Percentiles rank a stretch among this genome's conserved stretches.
phyloP scores from a whole-genome alignment of 2,797 vertebrate species.

The Coregonus sp. region DNA sequence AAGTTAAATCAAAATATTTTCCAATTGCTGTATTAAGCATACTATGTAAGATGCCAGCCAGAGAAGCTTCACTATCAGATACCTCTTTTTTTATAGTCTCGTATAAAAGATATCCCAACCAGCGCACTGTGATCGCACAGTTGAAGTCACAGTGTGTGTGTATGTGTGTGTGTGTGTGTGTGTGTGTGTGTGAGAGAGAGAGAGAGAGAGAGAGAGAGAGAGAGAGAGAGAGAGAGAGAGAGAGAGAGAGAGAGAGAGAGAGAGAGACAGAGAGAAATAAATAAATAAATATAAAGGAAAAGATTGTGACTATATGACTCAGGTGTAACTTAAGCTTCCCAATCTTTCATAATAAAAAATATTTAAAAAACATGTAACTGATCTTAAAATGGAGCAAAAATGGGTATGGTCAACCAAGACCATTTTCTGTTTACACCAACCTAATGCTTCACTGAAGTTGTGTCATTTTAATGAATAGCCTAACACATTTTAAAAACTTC shows the following conservation, averaged over 20 bases:
- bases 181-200: not conserved
- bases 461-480: not conserved
- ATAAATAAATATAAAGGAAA: conserved; percentile 13
- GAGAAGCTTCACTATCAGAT: too few species aligned
- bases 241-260: conserved; percentile 33
- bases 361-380: not conserved
- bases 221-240: not conserved
- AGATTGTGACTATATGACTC: not conserved
- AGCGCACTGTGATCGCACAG: not conserved
- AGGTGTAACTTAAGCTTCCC: not conserved
- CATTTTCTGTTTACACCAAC: not conserved
- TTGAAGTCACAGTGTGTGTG: not conserved
- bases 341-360: not conserved
- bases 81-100: too few species aligned
- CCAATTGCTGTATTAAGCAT: not conserved
- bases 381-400: too few species aligned
- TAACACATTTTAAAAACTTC: not conserved
- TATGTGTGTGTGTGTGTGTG: not conserved
- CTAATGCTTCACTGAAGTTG: not conserved
- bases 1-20: not conserved
- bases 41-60: too few species aligned
- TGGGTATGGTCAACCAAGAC: not conserved
- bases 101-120: not conserved
- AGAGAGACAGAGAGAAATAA: not conserved
- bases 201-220: too few species aligned